A percentile compares a stretch with the other conserved stretches of the same genome.
Conservation (phyloP, 2,888 invertebrate species). For the Spisula subtruncata region DNA sequence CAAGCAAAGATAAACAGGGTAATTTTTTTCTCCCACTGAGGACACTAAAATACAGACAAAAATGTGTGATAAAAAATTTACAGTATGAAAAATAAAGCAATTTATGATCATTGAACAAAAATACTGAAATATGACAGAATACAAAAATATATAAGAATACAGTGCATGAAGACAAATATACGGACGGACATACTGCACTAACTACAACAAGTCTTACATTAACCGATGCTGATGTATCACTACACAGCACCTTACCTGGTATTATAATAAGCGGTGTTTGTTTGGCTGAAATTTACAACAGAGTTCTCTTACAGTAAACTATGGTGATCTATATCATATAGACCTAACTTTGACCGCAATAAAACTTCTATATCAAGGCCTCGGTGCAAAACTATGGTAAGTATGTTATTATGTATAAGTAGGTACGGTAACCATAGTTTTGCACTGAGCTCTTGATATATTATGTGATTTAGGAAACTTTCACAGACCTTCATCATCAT, state of each 20-base stretch:
- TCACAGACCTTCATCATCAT: no score
- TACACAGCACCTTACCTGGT: constrained; percentile 59
- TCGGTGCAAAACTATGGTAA: no score
- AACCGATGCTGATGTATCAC: constrained; percentile 25
- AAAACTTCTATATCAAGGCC: no score
- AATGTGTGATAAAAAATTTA: background rate
- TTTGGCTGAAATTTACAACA: constrained; percentile 57
- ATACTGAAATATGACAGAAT: background rate
- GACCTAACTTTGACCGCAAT: background rate
- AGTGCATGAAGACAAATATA: constrained; percentile 32
- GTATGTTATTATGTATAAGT: no score
- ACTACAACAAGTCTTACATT: constrained; percentile 26
- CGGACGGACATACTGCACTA: constrained; percentile 30
- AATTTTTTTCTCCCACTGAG: background rate
- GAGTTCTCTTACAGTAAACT: background rate
- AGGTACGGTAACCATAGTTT: no score
- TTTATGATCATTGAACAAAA: background rate
- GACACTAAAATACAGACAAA: background rate
- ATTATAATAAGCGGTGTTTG: constrained; percentile 48
- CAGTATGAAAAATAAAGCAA: background rate
- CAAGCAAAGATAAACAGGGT: no score
- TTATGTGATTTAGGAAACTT: no score
- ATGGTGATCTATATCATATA: background rate
- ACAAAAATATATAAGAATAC: no score
- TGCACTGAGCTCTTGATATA: no score